phyloP scores from a whole-genome alignment of 2,113 vertebrate species.

The Oryzias woworae region DNA sequence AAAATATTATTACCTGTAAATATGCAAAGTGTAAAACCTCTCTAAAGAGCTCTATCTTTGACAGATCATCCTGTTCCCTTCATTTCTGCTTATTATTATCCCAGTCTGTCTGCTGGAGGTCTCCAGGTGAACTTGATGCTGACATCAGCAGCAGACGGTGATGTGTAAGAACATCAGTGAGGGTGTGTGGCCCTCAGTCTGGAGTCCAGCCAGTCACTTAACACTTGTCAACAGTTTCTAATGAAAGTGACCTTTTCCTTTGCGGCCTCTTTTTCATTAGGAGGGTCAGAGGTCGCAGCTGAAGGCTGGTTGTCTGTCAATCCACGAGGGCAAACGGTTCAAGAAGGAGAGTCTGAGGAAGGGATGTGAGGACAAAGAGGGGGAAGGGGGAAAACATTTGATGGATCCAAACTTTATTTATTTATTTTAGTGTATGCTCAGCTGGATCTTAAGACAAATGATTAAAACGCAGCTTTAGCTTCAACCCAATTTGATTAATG shows the following conservation, averaged over 20 bases:
- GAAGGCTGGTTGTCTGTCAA: slow-evolving; percentile 39
- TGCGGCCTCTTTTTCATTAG: slow-evolving; percentile 75
- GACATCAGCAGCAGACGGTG: slow-evolving; percentile 56
- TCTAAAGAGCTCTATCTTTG: slow-evolving; percentile 9
- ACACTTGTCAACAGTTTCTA: slow-evolving; percentile 73
- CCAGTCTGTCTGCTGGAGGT: slow-evolving; percentile 68
- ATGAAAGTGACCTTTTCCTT: slow-evolving; percentile 73
- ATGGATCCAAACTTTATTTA: background rate
- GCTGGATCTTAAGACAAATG: slow-evolving; percentile 6
- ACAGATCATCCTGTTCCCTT: slow-evolving; percentile 38
- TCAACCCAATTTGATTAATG: slow-evolving; percentile 1
- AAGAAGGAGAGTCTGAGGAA: slow-evolving; percentile 34
- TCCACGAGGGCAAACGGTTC: slow-evolving; percentile 46
- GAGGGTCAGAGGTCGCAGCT: slow-evolving; percentile 68
- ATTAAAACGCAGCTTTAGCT: background rate
- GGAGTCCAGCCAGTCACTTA: slow-evolving; percentile 64
- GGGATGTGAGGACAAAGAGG: slow-evolving; percentile 18
- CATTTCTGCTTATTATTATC: slow-evolving; percentile 62
- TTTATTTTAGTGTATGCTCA: slow-evolving; percentile 1
- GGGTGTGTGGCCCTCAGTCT: slow-evolving; percentile 42
- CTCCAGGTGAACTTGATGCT: slow-evolving; percentile 72
- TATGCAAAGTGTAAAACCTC: too few species aligned
- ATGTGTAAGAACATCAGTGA: slow-evolving; percentile 45
- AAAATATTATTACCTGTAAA: too few species aligned
- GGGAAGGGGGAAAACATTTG: slow-evolving; percentile 34